These are phyloP conservation scores for Prenolepis imparis DNA, from an alignment of 2,888 invertebrate species.

Conservation along the genomic window DNA sequence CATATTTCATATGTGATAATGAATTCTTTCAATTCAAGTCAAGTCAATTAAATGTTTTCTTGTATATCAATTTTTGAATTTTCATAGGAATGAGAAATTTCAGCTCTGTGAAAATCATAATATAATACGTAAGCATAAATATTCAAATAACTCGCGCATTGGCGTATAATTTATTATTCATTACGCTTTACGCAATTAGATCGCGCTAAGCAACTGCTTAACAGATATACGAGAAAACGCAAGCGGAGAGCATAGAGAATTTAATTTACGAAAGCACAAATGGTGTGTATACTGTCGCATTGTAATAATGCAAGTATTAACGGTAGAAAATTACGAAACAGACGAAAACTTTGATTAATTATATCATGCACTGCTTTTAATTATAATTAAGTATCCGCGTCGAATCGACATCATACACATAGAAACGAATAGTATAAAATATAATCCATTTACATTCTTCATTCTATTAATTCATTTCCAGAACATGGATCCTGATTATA, in stretches of 20 bases:
- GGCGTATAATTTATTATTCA: conserved; percentile 34
- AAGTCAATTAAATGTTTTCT: background rate
- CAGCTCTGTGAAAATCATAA: background rate
- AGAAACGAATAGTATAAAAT: background rate
- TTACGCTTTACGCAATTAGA: conserved; percentile 26
- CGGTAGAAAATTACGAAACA: background rate
- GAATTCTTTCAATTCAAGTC: background rate
- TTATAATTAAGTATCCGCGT: conserved; percentile 12
- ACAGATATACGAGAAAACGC: conserved; percentile 10
- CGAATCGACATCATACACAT: background rate
- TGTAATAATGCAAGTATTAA: conserved; percentile 19
- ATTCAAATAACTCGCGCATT: conserved; percentile 23
- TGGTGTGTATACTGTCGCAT: background rate
- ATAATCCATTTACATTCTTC: background rate
- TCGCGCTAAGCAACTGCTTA: conserved; percentile 26
- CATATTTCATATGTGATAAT: background rate
- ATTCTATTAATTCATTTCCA: background rate
- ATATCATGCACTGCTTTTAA: background rate
- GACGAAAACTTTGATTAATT: background rate
- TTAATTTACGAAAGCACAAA: conserved; percentile 28
- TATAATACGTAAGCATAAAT: background rate
- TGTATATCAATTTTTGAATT: background rate
- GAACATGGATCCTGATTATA: background rate
- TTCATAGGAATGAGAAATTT: background rate
- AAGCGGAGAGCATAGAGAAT: conserved; percentile 1